Evolutionary conservation across 37 sponge, comb jelly and placozoan genomes (phyloP).

Genomic region (Ianthella basta): DNA sequence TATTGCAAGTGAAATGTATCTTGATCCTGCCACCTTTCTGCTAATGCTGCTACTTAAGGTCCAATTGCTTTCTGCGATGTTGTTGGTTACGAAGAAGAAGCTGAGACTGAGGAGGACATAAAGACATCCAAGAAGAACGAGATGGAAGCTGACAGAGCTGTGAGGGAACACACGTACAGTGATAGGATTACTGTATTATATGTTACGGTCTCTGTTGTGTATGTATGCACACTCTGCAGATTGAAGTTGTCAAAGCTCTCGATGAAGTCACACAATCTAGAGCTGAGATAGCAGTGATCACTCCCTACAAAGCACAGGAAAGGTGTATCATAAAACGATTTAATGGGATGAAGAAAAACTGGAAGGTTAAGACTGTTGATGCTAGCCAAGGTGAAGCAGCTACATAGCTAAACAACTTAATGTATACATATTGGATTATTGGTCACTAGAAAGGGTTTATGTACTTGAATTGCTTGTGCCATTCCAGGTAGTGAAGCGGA

Average conservation of each 20-base stretch:
- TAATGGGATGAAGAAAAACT: no score
- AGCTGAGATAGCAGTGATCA: constrained; percentile 11
- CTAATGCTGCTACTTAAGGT: background rate
- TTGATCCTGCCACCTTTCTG: no score
- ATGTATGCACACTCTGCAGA: no score
- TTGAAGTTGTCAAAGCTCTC: no score
- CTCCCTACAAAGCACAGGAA: constrained; percentile 23
- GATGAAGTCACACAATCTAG: no score
- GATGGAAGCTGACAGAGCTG: constrained; percentile 21
- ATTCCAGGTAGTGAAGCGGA: constrained; percentile 58
- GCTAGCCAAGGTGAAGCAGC: constrained; percentile 1
- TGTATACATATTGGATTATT: background rate
- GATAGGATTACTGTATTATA: no score
- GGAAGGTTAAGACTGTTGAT: background rate
- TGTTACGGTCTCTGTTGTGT: no score
- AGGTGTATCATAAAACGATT: background rate
- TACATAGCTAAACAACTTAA: background rate
- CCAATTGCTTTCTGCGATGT: constrained; percentile 18
- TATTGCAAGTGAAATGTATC: no score
- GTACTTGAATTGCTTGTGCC: no score
- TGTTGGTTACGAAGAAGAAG: background rate
- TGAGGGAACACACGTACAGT: background rate
- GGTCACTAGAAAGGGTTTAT: no score
- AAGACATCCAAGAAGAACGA: background rate
- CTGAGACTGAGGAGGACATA: constrained; percentile 4